Base-by-base conservation (phyloP, 2,888 invertebrate species). In the Oscheius onirici region DNA sequence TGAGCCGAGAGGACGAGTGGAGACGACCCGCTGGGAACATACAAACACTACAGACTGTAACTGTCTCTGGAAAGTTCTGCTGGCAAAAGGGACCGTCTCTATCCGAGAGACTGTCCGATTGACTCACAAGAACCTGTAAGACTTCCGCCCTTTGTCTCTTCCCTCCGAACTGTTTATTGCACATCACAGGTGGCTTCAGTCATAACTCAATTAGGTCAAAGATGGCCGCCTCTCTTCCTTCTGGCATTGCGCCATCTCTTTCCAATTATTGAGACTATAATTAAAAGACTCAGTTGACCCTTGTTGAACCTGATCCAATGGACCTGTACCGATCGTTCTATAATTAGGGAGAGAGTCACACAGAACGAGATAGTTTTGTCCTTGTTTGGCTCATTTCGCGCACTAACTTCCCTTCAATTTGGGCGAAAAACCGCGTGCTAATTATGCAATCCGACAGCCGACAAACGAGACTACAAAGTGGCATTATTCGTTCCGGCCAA, bases 381-480 rank as follows among this genome's bases (percentile, higher is more conserved):
- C 66, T 66, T 66, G 66, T 66, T 66, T 66, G 66, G 52, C 66
- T 66, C 66, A 66, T 66, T 66, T 66, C 66, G 66, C 66, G 66
- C 66, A 66, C 66, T 61, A 66, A 66, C 34, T 66, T 66, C 66
- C 65, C 66, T 49, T 66, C 54, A 49, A 66, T 49, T 66, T 66
- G 52, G 20, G 40, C 51, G 54, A 66, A 66, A 66, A 66, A 51
- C 66, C 66, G 66, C 66, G 46, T n/a, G 54, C 66, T 52, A 66
- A 66, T 66, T 66, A 54, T 49, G 52, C 52, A 66, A 54, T 40
- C 51, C 58, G 41, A 41, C 58, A n/a, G 40, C 20, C 58, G 43
- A 58, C 22, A n/a, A n/a, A n/a, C n/a, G n/a, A n/a, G n/a, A n/a
- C n/a, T n/a, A n/a, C n/a, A 58, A 58, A 58, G 15, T 41, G 58